Percentiles rank a stretch among this genome's conserved stretches.
Evolutionary conservation across 2,113 vertebrate species (phyloP).

Genomic region (Pseudorasbora parva): DNA sequence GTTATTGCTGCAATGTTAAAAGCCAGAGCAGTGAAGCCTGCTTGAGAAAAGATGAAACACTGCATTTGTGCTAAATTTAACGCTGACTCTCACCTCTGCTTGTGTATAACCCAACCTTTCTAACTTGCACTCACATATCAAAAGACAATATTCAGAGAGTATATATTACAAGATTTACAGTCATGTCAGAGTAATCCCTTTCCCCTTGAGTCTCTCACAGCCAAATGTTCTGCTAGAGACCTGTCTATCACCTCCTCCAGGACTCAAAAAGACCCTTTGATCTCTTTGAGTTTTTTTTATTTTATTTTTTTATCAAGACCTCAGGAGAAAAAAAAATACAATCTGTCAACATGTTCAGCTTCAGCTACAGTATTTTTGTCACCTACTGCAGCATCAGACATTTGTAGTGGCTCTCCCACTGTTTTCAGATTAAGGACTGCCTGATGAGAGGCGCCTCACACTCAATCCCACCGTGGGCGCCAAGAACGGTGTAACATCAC

Average conservation of each 20-base stretch:
- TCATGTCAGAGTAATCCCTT: background rate
- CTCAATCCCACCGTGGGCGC: background rate
- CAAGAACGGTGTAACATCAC: background rate
- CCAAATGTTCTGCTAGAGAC: conserved; percentile 30
- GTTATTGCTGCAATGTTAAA: conserved; percentile 44
- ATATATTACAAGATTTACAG: conserved; percentile 3
- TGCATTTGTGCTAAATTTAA: conserved; percentile 14
- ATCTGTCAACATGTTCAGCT: conserved; percentile 40
- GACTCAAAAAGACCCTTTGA: conserved; percentile 51
- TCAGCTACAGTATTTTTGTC: conserved; percentile 38
- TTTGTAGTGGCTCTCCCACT: conserved; percentile 51
- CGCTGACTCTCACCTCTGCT: background rate
- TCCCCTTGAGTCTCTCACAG: background rate
- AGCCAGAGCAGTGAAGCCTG: conserved; percentile 66
- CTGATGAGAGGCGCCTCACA: conserved; percentile 2
- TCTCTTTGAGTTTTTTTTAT: background rate
- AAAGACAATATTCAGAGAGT: conserved; percentile 10
- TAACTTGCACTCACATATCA: conserved; percentile 14
- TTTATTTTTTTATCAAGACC: conserved; percentile 41
- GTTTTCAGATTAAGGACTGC: conserved; percentile 50
- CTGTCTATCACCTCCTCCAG: conserved; percentile 33
- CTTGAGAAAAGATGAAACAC: background rate
- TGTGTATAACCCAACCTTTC: background rate
- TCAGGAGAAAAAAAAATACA: background rate
- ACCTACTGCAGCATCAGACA: conserved; percentile 21